Conservation (phyloP, 2,888 invertebrate species). For the Tipula vernalis region DNA sequence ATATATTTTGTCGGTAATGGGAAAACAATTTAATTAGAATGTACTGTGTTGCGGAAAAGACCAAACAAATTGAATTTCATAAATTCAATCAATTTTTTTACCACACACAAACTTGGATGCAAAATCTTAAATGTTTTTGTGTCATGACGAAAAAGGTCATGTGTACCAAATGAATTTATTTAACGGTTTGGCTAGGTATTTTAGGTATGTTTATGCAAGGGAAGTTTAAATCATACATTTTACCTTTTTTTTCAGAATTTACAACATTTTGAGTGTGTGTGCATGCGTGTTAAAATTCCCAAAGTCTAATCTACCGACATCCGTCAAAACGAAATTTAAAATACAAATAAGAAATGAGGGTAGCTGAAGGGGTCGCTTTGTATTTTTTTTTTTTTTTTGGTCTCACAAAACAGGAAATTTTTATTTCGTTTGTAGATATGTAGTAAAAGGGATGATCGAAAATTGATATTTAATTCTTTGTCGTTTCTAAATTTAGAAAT, state of each 20-base stretch:
- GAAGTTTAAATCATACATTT: background rate
- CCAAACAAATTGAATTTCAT: background rate
- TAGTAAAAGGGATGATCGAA: background rate
- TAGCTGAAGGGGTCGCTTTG: background rate
- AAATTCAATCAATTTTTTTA: background rate
- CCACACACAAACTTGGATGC: background rate
- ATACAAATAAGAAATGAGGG: background rate
- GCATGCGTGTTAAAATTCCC: background rate
- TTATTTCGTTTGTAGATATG: background rate
- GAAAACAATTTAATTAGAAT: background rate
- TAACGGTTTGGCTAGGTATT: background rate
- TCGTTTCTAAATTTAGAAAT: background rate
- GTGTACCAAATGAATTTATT: background rate
- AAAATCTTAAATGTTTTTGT: background rate
- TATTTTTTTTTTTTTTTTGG: background rate
- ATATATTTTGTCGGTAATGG: no score
- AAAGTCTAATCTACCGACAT: background rate
- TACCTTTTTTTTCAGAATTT: background rate
- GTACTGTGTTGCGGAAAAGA: background rate
- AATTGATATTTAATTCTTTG: background rate
- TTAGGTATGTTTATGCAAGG: background rate
- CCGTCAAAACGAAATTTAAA: background rate
- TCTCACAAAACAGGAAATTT: background rate
- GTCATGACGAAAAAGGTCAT: background rate
- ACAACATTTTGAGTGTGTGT: background rate